Evolutionary conservation across 2,888 invertebrate species (phyloP).

Genomic region (Lampropteryx suffumata): DNA sequence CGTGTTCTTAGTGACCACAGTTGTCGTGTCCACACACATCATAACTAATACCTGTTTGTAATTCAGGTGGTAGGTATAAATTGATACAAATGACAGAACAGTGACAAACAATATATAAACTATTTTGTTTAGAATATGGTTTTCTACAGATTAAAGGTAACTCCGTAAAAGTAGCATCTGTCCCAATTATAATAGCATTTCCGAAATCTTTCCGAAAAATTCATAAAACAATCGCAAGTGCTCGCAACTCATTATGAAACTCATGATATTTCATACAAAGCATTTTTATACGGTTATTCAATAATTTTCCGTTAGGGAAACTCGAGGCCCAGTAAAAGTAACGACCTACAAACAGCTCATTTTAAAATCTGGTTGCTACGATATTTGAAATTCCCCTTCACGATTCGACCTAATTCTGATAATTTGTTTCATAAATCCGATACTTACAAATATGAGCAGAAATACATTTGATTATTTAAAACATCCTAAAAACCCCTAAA

Average conservation of each 20-base stretch:
- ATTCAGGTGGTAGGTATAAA: too few species aligned
- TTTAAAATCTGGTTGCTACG: constrained; percentile 19
- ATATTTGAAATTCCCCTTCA: constrained; percentile 19
- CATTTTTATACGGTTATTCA: constrained; percentile 5
- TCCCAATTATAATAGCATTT: constrained; percentile 3
- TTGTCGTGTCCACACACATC: too few species aligned
- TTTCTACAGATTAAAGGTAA: background rate
- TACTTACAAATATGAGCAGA: too few species aligned
- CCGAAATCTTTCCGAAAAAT: constrained; percentile 2
- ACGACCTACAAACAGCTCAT: constrained; percentile 20
- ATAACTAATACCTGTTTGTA: too few species aligned
- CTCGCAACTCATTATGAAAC: constrained; percentile 5
- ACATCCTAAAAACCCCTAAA: too few species aligned
- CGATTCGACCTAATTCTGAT: constrained; percentile 13
- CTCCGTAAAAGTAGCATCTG: background rate
- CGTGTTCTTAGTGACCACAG: too few species aligned
- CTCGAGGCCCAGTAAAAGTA: constrained; percentile 5
- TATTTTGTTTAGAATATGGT: too few species aligned
- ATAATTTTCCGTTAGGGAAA: constrained; percentile 14
- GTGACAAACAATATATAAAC: too few species aligned
- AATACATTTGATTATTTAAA: too few species aligned
- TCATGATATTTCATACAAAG: background rate
- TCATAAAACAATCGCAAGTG: too few species aligned
- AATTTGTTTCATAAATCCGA: constrained; percentile 11
- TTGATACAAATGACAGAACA: too few species aligned